Conservation (phyloP, 2,888 invertebrate genomes). For the Blera fallax region DNA sequence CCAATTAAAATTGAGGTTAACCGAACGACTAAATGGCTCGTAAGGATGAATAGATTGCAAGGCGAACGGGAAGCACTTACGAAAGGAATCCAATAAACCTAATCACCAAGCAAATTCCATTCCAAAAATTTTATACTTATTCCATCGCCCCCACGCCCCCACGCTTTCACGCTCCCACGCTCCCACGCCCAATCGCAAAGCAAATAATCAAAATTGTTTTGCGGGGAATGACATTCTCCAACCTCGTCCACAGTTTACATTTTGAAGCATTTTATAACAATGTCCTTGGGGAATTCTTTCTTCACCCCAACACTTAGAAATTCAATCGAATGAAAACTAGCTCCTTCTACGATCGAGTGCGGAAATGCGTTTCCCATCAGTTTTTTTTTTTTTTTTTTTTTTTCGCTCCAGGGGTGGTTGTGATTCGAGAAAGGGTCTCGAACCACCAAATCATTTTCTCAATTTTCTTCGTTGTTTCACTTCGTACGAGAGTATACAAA, state of each 20-base stretch:
- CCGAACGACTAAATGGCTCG: neutral
- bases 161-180: too few relatives aligned
- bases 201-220: neutral
- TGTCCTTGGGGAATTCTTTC: neutral
- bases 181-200: neutral
- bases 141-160: too few relatives aligned
- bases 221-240: neutral
- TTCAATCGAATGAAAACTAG: constrained; percentile 52
- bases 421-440: neutral
- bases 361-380: constrained; percentile 43
- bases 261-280: neutral
- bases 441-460: constrained; percentile 47
- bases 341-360: constrained; percentile 8
- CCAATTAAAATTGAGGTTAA: constrained; percentile 35
- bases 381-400: too few relatives aligned
- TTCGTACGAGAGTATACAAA: constrained; percentile 27
- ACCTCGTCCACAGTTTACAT: neutral
- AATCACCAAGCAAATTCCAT: constrained; percentile 5
- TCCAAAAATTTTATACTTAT: neutral
- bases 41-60: too few relatives aligned
- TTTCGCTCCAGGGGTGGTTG: neutral
- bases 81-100: constrained; percentile 8
- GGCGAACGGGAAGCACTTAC: neutral
- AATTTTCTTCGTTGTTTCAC: constrained; percentile 47
- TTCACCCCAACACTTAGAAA: neutral